Base-by-base conservation (phyloP, 2,888 invertebrate species). In the Habrosyne pyritoides region DNA sequence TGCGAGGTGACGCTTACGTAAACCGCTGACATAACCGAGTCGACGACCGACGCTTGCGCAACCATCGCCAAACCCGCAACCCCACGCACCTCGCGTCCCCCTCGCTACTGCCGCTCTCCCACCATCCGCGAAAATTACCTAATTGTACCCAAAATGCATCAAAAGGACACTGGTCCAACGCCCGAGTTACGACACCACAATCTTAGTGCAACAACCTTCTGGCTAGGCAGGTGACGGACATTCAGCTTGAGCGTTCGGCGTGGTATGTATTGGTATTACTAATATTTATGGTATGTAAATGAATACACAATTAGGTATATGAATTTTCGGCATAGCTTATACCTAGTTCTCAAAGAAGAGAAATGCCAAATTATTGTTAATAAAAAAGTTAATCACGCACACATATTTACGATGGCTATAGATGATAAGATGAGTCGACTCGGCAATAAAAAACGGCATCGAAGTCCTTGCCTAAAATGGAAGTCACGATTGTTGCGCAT, bases 11-110 rank as follows among this genome's bases (percentile, higher is more conserved):
- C 80, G 84, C 81, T 92, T 91, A 92, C 91, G 91, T 91, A 92
- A 92, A 79, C 78, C 75, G 79, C 89, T 91, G 92, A 92, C 90
- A 92, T 92, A 92, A 92, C 86, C 88, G 83, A 90, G 91, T 91
- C 91, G 91, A 89, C 89, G 91, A 91, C 92, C 91, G 91, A 71
- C 76, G 83, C 81, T 92, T 91, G 90, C 90, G 91, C 89, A 92
- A 92, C 83, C 79, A 77, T 71, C 71, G 77, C 82, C 85, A 77
- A 87, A 87, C 89, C 87, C 82, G 83, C 90, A 89, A 89, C 91
- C 91, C 91, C 86, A 86, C 87, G 81, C 85, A 83, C 83, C 77
- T 72, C 81, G 63, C 75, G 73, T 72, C 70, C 75, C 75, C 79
- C 84, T 75, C 81, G 75, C 80, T 76, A 71, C 78, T 73, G 71